Percentiles rank a stretch among this genome's conserved stretches.
Evolutionary conservation across 2,888 invertebrate genomes (phyloP).

Genomic region (Microchrysa polita): DNA sequence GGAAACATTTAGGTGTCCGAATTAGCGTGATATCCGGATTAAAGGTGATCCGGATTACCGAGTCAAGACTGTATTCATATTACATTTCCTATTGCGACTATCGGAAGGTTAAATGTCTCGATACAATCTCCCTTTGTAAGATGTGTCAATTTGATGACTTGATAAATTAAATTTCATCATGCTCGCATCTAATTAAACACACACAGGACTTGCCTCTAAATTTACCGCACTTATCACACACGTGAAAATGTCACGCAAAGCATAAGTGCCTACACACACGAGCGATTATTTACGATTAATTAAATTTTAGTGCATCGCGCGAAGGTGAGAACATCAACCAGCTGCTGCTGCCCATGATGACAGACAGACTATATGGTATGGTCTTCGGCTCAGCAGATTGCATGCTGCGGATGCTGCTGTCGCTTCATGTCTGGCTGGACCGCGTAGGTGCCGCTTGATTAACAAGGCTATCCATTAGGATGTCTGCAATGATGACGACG

Average conservation of each 20-base stretch:
- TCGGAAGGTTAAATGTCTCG: too few relatives aligned
- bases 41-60: too few relatives aligned
- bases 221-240: not conserved
- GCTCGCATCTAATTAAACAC: not conserved
- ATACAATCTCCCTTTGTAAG: too few relatives aligned
- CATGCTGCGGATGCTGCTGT: not conserved
- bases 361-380: too few relatives aligned
- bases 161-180: too few relatives aligned
- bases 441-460: slow-evolving; percentile 22
- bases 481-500: slow-evolving; percentile 2
- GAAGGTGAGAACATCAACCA: not conserved
- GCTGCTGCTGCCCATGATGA: too few relatives aligned
- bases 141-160: too few relatives aligned
- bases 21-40: too few relatives aligned
- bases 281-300: slow-evolving; percentile 2
- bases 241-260: slow-evolving; percentile 5
- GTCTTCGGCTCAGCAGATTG: not conserved
- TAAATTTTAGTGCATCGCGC: slow-evolving; percentile 3
- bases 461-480: slow-evolving; percentile 17
- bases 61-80: too few relatives aligned
- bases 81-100: too few relatives aligned
- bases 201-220: not conserved
- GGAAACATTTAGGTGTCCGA: too few relatives aligned
- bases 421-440: slow-evolving; percentile 26
- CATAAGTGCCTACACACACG: not conserved